These are phyloP conservation scores for Lobophora halterata DNA, from an alignment of 2,888 invertebrate species.

Conservation along the genomic window DNA sequence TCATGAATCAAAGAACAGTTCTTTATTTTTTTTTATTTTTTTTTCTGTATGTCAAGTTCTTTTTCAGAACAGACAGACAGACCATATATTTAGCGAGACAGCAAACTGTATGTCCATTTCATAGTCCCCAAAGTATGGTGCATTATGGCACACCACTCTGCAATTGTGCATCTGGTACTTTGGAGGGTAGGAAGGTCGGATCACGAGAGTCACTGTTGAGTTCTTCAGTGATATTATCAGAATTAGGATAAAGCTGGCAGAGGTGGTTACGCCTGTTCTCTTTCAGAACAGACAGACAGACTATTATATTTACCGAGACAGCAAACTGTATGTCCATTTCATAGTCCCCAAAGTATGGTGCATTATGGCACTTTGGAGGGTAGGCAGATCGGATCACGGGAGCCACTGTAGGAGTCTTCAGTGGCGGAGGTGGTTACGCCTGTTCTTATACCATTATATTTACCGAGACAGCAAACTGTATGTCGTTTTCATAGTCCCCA, in stretches of 20 bases:
- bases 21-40: no score
- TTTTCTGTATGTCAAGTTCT: no score
- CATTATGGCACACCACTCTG: constrained; percentile 47
- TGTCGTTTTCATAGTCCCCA: no score
- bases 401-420: constrained; percentile 34
- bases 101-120: constrained; percentile 48
- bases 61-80: no score
- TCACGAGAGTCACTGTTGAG: background rate
- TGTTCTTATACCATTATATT: no score
- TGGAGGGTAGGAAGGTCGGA: constrained; percentile 8
- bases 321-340: constrained; percentile 48
- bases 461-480: no score
- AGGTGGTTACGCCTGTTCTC: constrained; percentile 48
- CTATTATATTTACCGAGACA: constrained; percentile 46
- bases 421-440: no score
- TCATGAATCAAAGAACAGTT: no score
- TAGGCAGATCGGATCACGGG: background rate
- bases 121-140: constrained; percentile 41
- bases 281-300: no score
- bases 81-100: constrained; percentile 45
- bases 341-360: constrained; percentile 41
- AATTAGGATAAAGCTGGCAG: constrained; percentile 63
- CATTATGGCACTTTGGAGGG: constrained; percentile 39
- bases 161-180: constrained; percentile 45
- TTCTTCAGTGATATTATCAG: constrained; percentile 48